A percentile compares a stretch with the other conserved stretches of the same genome.
phyloP scores from a whole-genome alignment of 2,888 invertebrate genomes.

The Leucozona laternaria region DNA sequence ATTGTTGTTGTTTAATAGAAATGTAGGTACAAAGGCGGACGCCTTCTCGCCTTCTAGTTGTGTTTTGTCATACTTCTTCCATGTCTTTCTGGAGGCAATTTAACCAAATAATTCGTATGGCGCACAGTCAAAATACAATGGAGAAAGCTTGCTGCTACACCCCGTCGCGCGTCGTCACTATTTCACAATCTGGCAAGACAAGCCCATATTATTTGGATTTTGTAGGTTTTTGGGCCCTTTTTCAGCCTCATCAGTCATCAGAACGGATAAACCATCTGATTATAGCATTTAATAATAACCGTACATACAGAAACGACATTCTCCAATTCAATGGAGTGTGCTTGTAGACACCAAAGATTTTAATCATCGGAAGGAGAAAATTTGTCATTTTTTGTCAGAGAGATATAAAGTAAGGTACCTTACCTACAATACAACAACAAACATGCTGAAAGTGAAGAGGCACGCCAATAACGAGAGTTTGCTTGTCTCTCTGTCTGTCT shows the following conservation, averaged over 20 bases:
- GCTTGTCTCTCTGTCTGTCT: neutral
- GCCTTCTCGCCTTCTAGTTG: slow-evolving; percentile 25
- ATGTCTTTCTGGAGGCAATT: neutral
- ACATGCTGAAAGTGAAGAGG: slow-evolving; percentile 53
- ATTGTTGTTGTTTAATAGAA: slow-evolving; percentile 54
- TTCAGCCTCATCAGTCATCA: slow-evolving; percentile 55
- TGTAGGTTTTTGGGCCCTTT: slow-evolving; percentile 17
- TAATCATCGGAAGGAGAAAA: slow-evolving; percentile 50
- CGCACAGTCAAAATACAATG: slow-evolving; percentile 50
- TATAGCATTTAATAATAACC: slow-evolving; percentile 38
- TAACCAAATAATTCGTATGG: slow-evolving; percentile 35
- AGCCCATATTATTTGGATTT: slow-evolving; percentile 55
- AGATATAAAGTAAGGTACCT: neutral
- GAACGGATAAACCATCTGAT: slow-evolving; percentile 63
- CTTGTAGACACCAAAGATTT: slow-evolving; percentile 42
- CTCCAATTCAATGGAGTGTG: slow-evolving; percentile 15
- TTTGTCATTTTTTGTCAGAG: slow-evolving; percentile 68
- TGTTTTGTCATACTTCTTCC: slow-evolving; percentile 50
- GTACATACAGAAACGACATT: neutral
- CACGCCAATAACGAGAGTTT: slow-evolving; percentile 20
- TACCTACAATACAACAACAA: neutral
- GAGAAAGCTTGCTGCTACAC: slow-evolving; percentile 69
- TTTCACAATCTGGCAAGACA: slow-evolving; percentile 50
- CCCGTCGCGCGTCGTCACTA: slow-evolving; percentile 7
- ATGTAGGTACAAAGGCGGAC: slow-evolving; percentile 37